Evolutionary conservation across 2,113 vertebrate species (phyloP), one percentile per base, ranked within the genome.

Genomic region (Melospiza georgiana): DNA sequence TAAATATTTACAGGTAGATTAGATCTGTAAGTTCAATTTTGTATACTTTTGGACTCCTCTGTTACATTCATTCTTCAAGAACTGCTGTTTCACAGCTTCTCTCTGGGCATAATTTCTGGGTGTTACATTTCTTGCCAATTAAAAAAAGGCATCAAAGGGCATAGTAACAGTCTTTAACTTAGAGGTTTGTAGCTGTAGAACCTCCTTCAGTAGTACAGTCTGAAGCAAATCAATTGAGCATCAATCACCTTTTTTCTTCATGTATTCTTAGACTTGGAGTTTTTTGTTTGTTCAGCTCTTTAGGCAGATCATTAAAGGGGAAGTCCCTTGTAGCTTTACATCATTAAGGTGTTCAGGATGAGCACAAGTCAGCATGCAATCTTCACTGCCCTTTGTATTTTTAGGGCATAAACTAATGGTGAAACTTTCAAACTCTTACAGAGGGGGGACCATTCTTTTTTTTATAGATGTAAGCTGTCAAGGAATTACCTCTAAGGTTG

Each of bases 1-100:
- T 75, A 89, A 96, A 87, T 86, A 87, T 87, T 93, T 96, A 67
- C 44, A 76, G 39, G 57, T 65, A 75, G 82, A 75, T 94, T 43
- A 62, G 41, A 66, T 65, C 28, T 59, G 5, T 43, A 43, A 48
- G 33, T 75, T 93, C 79, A 76, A 0, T 85, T 78, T 52, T 92
- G 39, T 87, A 14, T 93, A 57, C 66, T 61, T 93, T 83, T 62
- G 59, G 33, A 51, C 22, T 83, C 23, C 39, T 80, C 41, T 69
- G n/a, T 74, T 76, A 24, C 8, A 59, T 71, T 81, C 3, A 33
- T 76, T 91, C 24, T 65, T 83, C 51, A 73, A 28, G 63, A 88
- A 51, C 13, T 1, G 0, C 41, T 54, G 41, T 33, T 46, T 68
- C 55, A 14, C 14, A 33, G 18, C 68, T 63, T 59, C n/a, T 87